phyloP scores from a whole-genome alignment of 2,113 vertebrate species.

The Toxostoma redivivum region DNA sequence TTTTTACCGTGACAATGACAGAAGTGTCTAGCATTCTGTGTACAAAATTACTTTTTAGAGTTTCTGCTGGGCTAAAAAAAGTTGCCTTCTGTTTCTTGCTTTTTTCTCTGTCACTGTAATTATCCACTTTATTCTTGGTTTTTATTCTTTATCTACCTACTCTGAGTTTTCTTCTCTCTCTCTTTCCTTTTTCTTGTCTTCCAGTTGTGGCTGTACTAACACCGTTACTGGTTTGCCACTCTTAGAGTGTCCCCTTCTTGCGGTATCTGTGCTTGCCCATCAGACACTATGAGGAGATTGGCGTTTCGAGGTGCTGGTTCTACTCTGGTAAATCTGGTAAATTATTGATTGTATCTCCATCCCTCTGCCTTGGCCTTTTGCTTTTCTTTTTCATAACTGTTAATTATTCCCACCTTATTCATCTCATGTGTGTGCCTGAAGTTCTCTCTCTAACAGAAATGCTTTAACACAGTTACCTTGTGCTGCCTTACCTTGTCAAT shows the following conservation, averaged over 20 bases:
- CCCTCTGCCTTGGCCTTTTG: neutral
- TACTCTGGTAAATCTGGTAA: conserved; percentile 86
- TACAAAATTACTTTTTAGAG: neutral
- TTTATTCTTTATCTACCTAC: conserved; percentile 15
- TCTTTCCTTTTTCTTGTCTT: conserved; percentile 72
- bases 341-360: conserved; percentile 70
- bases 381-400: conserved; percentile 17
- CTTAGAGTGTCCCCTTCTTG: conserved; percentile 67
- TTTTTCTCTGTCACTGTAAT: conserved; percentile 32
- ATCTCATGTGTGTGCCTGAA: conserved; percentile 6
- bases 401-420: neutral
- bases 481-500: conserved; percentile 17
- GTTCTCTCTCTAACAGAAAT: neutral
- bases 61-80: conserved; percentile 31
- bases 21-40: conserved; percentile 4
- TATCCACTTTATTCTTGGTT: neutral
- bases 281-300: conserved; percentile 80
- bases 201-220: conserved; percentile 76
- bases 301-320: conserved; percentile 84
- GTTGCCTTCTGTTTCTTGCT: conserved; percentile 17
- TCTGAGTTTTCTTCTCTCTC: conserved; percentile 36
- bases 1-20: conserved; percentile 19
- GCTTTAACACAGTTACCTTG: neutral
- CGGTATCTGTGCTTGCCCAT: conserved; percentile 69
- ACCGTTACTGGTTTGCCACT: conserved; percentile 65